Conservation (phyloP, 2,797 vertebrate genomes). For the Linurgus olivaceus region DNA sequence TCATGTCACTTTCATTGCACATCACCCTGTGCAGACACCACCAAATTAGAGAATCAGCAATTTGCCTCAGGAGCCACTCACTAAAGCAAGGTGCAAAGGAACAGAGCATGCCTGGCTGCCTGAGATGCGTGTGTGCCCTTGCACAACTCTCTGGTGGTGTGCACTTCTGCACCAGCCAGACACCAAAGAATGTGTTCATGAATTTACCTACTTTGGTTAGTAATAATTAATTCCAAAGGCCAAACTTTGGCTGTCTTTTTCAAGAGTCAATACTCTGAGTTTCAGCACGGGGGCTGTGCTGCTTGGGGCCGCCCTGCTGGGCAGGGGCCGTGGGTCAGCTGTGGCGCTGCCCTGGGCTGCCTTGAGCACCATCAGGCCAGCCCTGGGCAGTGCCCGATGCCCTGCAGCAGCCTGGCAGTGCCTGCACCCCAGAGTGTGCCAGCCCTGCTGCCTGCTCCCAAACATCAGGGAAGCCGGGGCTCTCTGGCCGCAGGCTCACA, state of each 20-base stretch:
- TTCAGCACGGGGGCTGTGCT: background rate
- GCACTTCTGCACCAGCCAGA: background rate
- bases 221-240: background rate
- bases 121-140: fast-evolving
- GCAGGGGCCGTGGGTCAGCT: fast-evolving
- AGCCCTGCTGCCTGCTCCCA: background rate
- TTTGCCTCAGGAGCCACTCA: background rate
- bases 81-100: background rate
- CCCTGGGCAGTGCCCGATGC: background rate
- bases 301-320: fast-evolving
- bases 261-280: background rate
- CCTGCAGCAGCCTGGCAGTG: background rate
- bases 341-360: background rate
- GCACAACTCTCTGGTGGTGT: too few relatives aligned
- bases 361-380: background rate
- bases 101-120: background rate
- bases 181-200: fast-evolving
- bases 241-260: background rate
- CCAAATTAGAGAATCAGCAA: background rate
- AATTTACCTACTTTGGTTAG: background rate
- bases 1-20: background rate
- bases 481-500: background rate
- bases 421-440: background rate
- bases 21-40: background rate
- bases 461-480: too few relatives aligned